Base-by-base conservation (phyloP, 1,140 invertebrate species). In the Marisa cornuarietis region DNA sequence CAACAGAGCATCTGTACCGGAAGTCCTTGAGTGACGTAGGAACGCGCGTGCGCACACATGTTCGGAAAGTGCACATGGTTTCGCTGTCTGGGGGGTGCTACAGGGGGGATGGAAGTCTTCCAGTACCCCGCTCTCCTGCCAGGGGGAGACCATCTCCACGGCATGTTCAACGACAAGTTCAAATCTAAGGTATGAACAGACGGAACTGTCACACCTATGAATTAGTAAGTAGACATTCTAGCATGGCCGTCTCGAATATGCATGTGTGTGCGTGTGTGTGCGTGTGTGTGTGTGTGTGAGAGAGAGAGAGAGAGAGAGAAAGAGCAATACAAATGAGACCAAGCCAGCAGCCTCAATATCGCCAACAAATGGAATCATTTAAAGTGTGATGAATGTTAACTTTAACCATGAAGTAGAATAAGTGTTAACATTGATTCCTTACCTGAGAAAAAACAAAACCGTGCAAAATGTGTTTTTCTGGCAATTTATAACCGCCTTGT, bases 151-250 rank as follows among this genome's bases (percentile, higher is more conserved):
- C 20, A 26, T 20, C 51, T 78, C n/a, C 78, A 79, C 62, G 78
- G 58, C 26, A 79, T 79, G 78, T 79, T 79, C 61, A 79, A 79
- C 63, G 78, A 79, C 61, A 79, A 52, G 62, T 79, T 79, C 58
- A 79, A 79, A 51, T 79, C 78, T 18, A 79, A 79, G 78, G 78
- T 79, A 79, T 26, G 78, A 42, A 72, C 8, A 5, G 22, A 42
- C 22, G 71, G 26, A 26, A 42, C 8, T n/a, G 16, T 49, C 31
- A 8, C 11, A 26, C 31, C 20, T 72, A 22, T 31, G 20, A n/a
- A 26, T 8, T 66, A 20, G 26, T 66, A 22, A 26, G 8, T 66
- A 26, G 65, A n/a, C 9, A 8, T 66, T 13, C 1, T 68, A 22
- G 1, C 26, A 31, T n/a, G 6, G 22, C 7, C 62, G 3, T n/a